A percentile compares a stretch with the other conserved stretches of the same genome.
Conservation (phyloP, 30 jellyfish, hydroid and myxozoan genomes). For the Rhopilema esculentum region DNA sequence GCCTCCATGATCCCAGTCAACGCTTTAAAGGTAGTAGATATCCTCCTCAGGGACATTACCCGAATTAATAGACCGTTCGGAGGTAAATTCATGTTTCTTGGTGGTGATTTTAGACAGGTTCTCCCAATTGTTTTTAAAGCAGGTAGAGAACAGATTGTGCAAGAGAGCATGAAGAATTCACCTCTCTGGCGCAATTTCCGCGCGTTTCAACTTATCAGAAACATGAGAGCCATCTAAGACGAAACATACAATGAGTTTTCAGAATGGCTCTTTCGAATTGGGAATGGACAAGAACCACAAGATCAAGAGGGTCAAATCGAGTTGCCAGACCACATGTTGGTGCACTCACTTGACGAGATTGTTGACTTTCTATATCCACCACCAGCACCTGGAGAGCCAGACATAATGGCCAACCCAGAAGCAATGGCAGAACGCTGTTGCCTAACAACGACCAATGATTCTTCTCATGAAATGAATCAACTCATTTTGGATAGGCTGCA, state of each 20-base stretch:
- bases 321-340: constrained; percentile 29
- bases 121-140: constrained; percentile 56
- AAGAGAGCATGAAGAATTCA: constrained; percentile 35
- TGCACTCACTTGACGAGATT: constrained; percentile 19
- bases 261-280: constrained; percentile 56
- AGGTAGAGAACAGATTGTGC: constrained; percentile 57
- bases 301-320: constrained; percentile 36
- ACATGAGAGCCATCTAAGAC: constrained; percentile 57
- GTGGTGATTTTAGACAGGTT: constrained; percentile 45
- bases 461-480: constrained; percentile 31
- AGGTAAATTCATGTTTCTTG: constrained; percentile 59
- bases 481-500: constrained; percentile 11
- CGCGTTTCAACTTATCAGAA: constrained; percentile 17
- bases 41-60: constrained; percentile 48
- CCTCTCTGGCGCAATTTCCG: constrained; percentile 56
- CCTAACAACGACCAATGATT: constrained; percentile 31
- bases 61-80: constrained; percentile 27
- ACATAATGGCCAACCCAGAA: constrained; percentile 23
- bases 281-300: constrained; percentile 37
- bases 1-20: constrained; percentile 3
- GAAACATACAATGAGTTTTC: constrained; percentile 25
- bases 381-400: constrained; percentile 33
- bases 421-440: constrained; percentile 58
- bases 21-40: constrained; percentile 3
- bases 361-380: constrained; percentile 20